Evolutionary conservation across 1,140 invertebrate species (phyloP).

Genomic region (Drosophila hydei): DNA sequence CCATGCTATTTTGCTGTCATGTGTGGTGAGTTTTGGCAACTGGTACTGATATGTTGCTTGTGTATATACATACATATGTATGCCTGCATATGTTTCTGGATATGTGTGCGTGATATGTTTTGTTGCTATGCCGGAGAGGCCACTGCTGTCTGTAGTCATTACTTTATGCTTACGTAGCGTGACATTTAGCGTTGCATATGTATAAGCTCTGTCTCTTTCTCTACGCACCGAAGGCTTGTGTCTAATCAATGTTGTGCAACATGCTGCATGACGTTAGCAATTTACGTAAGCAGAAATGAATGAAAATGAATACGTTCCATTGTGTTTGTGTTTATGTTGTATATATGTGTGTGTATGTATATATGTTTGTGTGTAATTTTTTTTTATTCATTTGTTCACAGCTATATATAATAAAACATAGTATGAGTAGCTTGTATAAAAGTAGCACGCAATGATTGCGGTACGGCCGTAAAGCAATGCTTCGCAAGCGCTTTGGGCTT

Average conservation of each 20-base stretch:
- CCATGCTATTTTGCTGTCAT: conserved; percentile 3
- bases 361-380: conserved; percentile 23
- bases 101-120: background rate
- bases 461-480: no score
- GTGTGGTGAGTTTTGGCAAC: conserved; percentile 63
- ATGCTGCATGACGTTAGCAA: conserved; percentile 24
- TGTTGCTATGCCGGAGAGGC: conserved; percentile 34
- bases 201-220: background rate
- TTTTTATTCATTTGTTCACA: conserved; percentile 49
- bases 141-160: conserved; percentile 32
- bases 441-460: no score
- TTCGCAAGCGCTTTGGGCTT: no score
- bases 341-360: no score
- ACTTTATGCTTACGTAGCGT: conserved; percentile 47
- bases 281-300: conserved; percentile 45
- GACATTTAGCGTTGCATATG: background rate
- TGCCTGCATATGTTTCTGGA: conserved; percentile 21
- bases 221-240: no score
- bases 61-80: background rate
- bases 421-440: no score
- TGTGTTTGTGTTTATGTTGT: no score
- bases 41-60: conserved; percentile 22
- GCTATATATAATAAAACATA: no score
- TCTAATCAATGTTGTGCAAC: conserved; percentile 25
- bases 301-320: conserved; percentile 34